Base-by-base conservation (phyloP, 2,113 vertebrate species). In the Rana temporaria region DNA sequence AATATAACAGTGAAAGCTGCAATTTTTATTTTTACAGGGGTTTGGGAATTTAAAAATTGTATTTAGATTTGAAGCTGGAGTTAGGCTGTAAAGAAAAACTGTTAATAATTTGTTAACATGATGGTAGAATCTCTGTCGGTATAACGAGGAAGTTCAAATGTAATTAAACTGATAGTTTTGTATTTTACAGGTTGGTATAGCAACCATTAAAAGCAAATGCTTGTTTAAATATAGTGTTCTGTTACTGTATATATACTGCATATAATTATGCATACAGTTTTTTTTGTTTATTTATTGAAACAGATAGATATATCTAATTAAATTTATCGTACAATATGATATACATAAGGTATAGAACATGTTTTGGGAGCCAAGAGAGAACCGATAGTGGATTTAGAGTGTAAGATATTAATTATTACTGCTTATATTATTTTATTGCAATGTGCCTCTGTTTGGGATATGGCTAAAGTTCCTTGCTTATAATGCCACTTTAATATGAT, bases 401-500 rank as follows among this genome's bases (percentile, higher is more conserved):
- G 48, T 66, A 20, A 32, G 1, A 15, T 32, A 32, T 78, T 78
- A 78, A 78, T 67, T 67, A 78, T 32, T 53, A 57, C 53, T 68
- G 19, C 26, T 68, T 55, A 52, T 71, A 68, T 19, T 52, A 20
- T 79, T 79, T 68, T 34, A 22, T 56, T 22, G 53, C 52, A 24
- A 14, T 55, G 24, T 74, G 38, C 56, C 64, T 30, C 30, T 72
- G 14, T 81, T 81, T 72, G 66, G 62, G 62, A 65, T 64, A 55
- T 53, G 69, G 57, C 56, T 59, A 74, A 16, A 20, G 18, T 74
- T 64, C 59, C 30, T n/a, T 15, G 19, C 24, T 17, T 53, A 55
- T 82, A 82, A 82, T 82, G 80, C 59, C 63, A 48, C 56, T 82
- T 82, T 82, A 74, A 74, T 82, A 67, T 65, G 62, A 75, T 74